These are phyloP conservation scores for Oncopodura yosiiana DNA, from an alignment of 1,140 invertebrate species.

Conservation along the genomic window DNA sequence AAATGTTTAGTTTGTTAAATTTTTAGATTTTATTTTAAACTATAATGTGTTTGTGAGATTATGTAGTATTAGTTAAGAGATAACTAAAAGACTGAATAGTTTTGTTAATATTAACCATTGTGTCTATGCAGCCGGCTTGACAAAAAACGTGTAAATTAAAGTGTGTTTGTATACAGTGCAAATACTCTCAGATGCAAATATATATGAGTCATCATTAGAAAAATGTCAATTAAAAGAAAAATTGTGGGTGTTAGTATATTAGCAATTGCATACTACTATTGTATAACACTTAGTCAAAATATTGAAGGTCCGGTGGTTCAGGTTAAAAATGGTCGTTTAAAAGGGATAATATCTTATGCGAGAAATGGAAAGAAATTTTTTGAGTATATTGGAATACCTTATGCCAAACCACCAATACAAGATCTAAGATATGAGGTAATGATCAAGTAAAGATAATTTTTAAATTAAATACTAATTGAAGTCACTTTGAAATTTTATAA, in stretches of 20 bases:
- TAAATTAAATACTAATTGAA: not conserved
- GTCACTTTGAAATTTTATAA: not conserved
- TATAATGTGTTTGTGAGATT: too few species aligned
- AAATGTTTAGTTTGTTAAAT: too few species aligned
- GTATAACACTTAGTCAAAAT: constrained; percentile 18
- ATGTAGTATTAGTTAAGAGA: too few species aligned
- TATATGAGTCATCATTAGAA: too few species aligned
- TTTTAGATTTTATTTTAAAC: too few species aligned
- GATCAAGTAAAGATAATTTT: too few species aligned
- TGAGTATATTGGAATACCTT: constrained; percentile 3
- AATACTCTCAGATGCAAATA: too few species aligned
- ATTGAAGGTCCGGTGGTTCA: constrained; percentile 7
- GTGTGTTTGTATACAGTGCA: too few species aligned
- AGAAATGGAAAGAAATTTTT: not conserved
- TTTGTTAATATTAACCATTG: too few species aligned
- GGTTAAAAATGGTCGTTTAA: not conserved
- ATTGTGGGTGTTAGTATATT: constrained; percentile 4
- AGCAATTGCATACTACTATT: constrained; percentile 21
- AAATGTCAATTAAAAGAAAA: constrained; percentile 8
- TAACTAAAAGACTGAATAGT: too few species aligned
- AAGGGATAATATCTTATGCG: not conserved
- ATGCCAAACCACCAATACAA: constrained; percentile 1
- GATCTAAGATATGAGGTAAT: not conserved
- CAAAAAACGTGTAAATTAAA: too few species aligned
- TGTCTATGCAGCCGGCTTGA: too few species aligned